Evolutionary conservation across 2,797 vertebrate genomes (phyloP), one percentile per base, ranked within the genome.

Genomic region (Microchirus variegatus): DNA sequence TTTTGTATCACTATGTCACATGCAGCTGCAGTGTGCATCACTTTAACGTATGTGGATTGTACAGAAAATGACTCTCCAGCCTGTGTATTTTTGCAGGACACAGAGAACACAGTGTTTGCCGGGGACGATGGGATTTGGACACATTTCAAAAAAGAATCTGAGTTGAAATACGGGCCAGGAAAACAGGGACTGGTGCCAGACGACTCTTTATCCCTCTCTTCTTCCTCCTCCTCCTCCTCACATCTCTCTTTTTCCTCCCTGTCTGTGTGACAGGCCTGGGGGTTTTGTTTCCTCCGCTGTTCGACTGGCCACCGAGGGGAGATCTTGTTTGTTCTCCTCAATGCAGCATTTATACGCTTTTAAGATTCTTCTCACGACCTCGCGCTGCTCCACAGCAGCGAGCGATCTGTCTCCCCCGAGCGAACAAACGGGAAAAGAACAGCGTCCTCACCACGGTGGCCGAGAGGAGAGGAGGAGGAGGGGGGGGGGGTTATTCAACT

Each of bases 291-390:
- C 73, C 75, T 76, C 70, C 4, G 52, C 80, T 83, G 82, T 88
- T 82, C 82, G 87, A 89, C 85, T 87, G 69, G 83, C 79, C 79
- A 83, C 86, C 67, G 36, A 76, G 76, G 81, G 84, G 84, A 84
- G 85, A 79, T 84, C 74, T 80, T 88, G 87, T 89, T 91, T 90
- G 88, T 87, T 85, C 88, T 89, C 89, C 71, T 90, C 89, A 89
- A 84, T 90, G 90, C 89, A 87, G 84, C 86, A 90, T 89, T 88
- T 86, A n/a, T n/a, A 84, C 36, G 71, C 47, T 83, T 83, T 91
- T 90, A 81, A 86, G 80, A 90, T 89, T 91, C 88, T 89, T 78
- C 87, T 88, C 89, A 90, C 89, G 83, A 87, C 79, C 87, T 81
- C 73, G 68, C 45, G 57, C 87, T 66, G 69, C 78, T 86, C 77